These are phyloP conservation scores for Peromyscus maniculatus DNA, from an alignment of 2,113 vertebrate species.

Conservation along the genomic window DNA sequence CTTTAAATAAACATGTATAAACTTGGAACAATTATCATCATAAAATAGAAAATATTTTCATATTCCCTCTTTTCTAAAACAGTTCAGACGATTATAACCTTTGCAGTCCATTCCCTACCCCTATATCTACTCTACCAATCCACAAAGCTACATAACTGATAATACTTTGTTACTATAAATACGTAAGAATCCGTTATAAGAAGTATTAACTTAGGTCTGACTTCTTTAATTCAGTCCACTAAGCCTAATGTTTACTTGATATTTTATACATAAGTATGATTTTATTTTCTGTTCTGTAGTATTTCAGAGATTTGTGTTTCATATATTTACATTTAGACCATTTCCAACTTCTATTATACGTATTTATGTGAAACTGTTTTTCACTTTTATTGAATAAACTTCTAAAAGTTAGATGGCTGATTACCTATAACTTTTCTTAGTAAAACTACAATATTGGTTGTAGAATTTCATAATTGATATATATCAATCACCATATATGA, in stretches of 20 bases:
- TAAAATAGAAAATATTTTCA: neutral
- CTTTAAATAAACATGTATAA: neutral
- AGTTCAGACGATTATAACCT: neutral
- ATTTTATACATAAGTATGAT: neutral
- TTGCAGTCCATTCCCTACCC: neutral
- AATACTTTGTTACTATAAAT: neutral
- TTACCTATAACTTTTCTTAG: neutral
- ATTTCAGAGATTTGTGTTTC: neutral
- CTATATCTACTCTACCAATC: neutral
- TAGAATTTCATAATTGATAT: neutral
- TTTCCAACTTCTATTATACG: neutral
- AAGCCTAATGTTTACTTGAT: neutral
- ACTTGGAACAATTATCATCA: neutral
- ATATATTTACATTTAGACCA: neutral
- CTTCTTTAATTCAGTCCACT: neutral
- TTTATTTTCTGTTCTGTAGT: neutral
- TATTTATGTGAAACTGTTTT: neutral
- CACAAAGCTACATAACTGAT: neutral
- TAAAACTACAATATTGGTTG: neutral
- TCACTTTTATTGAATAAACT: neutral
- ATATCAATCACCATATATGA: neutral
- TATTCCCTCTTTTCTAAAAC: accelerated
- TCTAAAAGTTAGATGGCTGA: neutral
- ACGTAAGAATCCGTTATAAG: neutral
- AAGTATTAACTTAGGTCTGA: neutral